Evolutionary conservation across 2,888 invertebrate genomes (phyloP), one percentile per base, ranked within the genome.

Genomic region (Tiliacea aurago): DNA sequence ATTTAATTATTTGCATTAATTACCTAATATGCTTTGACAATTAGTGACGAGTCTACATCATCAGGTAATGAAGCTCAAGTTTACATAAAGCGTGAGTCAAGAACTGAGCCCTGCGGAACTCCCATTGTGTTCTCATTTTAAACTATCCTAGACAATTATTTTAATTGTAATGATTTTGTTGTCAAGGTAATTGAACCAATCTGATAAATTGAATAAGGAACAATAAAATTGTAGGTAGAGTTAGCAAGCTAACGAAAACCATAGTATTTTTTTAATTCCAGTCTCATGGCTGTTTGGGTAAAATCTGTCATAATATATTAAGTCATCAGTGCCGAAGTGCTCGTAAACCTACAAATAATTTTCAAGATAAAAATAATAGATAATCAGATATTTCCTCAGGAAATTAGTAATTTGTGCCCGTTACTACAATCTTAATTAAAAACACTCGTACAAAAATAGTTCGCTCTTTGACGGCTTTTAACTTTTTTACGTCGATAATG

Each of bases 311-410:
- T 33, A 77, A 79, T 70, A 76, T 62, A 73, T 82, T 80, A 86
- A 66, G 15, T 43, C 43, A 72, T 76, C 70, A 33, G 62, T 63
- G 23, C 64, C 70, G 64, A 51, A 72, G 11, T 61, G 73, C 80
- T 90, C 90, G 82, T 90, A 89, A 90, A 90, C 84, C 72, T 81
- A 91, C 89, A 89, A 91, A 89, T 90, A 84, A 85, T 80, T 73
- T 78, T 62, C 68, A 49, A 89, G 90, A 92, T 90, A 91, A 91
- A 90, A 88, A 91, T 91, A 87, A 87, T 87, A 75, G 83, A 85
- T 91, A 92, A 93, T 92, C 89, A 90, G 90, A 87, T 90, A 89
- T 92, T 91, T 95, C 95, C 95, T 94, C 88, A 94, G 95, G 95
- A 95, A 91, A 93, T 90, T 80, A 89, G 86, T 90, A 93, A 94